phyloP scores from a whole-genome alignment of 2,113 vertebrate genomes.

The Thryonomys swinderianus region DNA sequence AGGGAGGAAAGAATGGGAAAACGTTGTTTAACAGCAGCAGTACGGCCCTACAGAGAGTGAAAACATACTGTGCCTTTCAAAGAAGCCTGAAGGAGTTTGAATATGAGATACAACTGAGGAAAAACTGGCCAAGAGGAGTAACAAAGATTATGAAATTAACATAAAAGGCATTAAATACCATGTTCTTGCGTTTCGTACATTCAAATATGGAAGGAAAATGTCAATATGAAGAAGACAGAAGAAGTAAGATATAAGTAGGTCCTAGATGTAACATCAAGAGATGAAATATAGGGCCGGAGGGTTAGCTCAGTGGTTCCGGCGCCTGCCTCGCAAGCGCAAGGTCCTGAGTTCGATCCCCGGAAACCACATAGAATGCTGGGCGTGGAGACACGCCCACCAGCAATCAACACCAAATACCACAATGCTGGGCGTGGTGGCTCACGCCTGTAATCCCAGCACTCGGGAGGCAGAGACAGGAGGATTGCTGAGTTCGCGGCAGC shows the following conservation, averaged over 20 bases:
- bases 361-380: too few species aligned
- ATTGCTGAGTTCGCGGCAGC: too few species aligned
- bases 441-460: too few species aligned
- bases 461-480: too few species aligned
- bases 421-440: too few species aligned
- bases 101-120: neutral
- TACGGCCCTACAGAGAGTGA: neutral
- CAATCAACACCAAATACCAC: too few species aligned
- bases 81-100: neutral
- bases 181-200: neutral
- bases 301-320: too few species aligned
- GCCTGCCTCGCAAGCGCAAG: too few species aligned
- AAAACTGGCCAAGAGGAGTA: neutral
- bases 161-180: neutral
- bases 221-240: neutral
- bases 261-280: neutral
- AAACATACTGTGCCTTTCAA: neutral
- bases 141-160: neutral
- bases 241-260: neutral
- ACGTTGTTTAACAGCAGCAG: neutral
- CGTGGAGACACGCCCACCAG: too few species aligned
- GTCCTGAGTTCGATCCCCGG: too few species aligned
- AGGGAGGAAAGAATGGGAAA: neutral
- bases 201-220: neutral
- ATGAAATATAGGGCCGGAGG: neutral